Conservation (phyloP, 1,140 invertebrate species). For the Macrotrachela quadricornifera region DNA sequence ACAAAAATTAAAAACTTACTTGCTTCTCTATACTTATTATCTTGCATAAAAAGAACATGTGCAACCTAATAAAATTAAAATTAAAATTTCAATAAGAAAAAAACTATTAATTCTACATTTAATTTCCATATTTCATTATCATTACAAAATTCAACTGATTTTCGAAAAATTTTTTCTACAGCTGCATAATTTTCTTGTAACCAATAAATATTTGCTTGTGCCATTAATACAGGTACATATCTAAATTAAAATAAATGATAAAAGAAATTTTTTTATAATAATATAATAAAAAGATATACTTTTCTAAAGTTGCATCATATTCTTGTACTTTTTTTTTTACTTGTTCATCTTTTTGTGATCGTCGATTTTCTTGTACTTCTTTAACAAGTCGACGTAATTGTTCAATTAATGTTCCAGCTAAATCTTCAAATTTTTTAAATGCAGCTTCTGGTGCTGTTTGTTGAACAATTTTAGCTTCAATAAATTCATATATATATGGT, state of each 20-base stretch:
- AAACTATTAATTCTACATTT: conserved; percentile 41
- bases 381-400: conserved; percentile 71
- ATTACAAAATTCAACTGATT: conserved; percentile 90
- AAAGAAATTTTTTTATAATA: neutral
- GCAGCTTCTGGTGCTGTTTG: conserved; percentile 91
- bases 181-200: conserved; percentile 82
- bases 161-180: conserved; percentile 47
- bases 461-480: conserved; percentile 81
- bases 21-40: conserved; percentile 92
- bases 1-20: conserved; percentile 15
- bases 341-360: conserved; percentile 62
- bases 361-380: conserved; percentile 61
- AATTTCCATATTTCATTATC: conserved; percentile 88
- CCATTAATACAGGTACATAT: conserved; percentile 83
- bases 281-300: no score
- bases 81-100: no score
- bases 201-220: conserved; percentile 97
- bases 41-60: conserved; percentile 95
- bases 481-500: conserved; percentile 47
- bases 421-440: conserved; percentile 83
- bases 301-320: conserved; percentile 71
- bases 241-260: no score
- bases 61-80: conserved; percentile 36
- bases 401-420: conserved; percentile 72
- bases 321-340: conserved; percentile 71